A percentile compares a stretch with the other conserved stretches of the same genome.
Conservation (phyloP, 2,797 vertebrate genomes). For the Crocodylus rhombifer region DNA sequence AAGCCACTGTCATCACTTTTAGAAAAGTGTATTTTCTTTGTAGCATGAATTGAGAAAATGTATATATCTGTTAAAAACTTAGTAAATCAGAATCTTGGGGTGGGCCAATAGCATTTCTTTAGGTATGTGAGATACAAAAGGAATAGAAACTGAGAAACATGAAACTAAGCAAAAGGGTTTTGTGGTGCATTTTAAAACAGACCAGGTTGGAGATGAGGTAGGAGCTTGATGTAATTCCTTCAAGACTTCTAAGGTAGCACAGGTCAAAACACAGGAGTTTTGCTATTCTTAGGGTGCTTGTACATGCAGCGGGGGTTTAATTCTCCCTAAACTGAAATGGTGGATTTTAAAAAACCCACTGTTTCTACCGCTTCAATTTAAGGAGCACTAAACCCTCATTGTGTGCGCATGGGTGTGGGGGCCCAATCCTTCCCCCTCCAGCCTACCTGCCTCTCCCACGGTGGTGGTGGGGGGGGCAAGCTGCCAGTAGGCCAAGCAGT, state of each 20-base stretch:
- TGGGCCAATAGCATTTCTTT: background rate
- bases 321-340: too few relatives aligned
- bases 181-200: background rate
- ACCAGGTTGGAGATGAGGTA: background rate
- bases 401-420: too few relatives aligned
- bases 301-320: too few relatives aligned
- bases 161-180: background rate
- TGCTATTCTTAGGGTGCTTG: background rate
- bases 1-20: background rate
- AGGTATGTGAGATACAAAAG: background rate
- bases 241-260: background rate
- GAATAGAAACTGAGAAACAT: too few relatives aligned
- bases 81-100: slow-evolving; percentile 6
- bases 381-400: too few relatives aligned
- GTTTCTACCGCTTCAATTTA: too few relatives aligned
- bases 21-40: background rate
- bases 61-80: background rate
- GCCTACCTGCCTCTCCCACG: too few relatives aligned
- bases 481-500: too few relatives aligned
- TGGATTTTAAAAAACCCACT: too few relatives aligned
- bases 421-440: too few relatives aligned
- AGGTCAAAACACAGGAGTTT: background rate
- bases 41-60: background rate
- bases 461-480: too few relatives aligned
- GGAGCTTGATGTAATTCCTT: background rate